phyloP scores from a whole-genome alignment of 2,797 vertebrate species.

The Stomatorhinus walkeri region DNA sequence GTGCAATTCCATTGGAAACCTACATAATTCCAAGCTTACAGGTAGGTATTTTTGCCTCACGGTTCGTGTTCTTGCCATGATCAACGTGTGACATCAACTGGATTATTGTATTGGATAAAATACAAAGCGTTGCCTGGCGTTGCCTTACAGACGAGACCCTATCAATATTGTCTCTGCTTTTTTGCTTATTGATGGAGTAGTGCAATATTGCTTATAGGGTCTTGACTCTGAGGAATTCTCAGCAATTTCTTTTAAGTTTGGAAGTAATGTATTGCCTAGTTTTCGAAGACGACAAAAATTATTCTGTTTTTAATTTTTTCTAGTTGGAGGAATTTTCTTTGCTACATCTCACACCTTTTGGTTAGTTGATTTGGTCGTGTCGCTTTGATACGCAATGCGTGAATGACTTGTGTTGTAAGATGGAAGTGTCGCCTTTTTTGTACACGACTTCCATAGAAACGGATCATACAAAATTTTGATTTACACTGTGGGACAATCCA shows the following conservation, averaged over 20 bases:
- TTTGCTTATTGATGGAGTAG: constrained; percentile 74
- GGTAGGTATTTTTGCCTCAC: constrained; percentile 21
- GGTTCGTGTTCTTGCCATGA: not conserved
- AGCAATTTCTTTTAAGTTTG: not conserved
- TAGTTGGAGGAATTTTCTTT: not conserved
- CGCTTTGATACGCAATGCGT: not conserved
- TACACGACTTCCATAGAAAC: not conserved
- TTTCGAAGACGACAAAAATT: not conserved
- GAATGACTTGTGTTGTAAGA: not conserved
- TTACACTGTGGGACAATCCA: not conserved
- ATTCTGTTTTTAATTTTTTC: not conserved
- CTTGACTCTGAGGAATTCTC: constrained; percentile 73
- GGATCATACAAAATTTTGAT: not conserved
- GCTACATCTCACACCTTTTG: not conserved
- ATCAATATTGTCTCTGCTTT: constrained; percentile 96
- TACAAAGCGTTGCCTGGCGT: not conserved
- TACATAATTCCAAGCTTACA: constrained; percentile 18
- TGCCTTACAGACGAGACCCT: constrained; percentile 79
- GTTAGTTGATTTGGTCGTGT: not conserved
- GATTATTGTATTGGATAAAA: not conserved
- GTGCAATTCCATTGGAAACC: constrained; percentile 21
- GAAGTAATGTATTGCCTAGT: not conserved
- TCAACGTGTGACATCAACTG: not conserved
- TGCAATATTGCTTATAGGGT: constrained; percentile 99
- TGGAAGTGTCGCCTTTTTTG: not conserved